Base-by-base conservation (phyloP, 2,888 invertebrate species). In the Apocheima hispidaria region DNA sequence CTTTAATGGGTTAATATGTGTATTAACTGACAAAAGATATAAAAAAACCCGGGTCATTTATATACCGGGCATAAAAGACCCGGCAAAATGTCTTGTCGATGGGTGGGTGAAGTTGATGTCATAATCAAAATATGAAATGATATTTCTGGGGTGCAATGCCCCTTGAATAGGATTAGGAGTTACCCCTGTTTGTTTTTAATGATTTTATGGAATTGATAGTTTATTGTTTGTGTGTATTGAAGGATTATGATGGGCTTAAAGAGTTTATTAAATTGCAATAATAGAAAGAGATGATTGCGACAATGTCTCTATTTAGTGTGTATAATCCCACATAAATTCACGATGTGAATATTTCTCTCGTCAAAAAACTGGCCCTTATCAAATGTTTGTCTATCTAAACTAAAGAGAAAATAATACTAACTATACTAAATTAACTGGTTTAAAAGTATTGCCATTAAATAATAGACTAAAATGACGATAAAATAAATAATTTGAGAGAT, bases 41-140 rank as follows among this genome's bases (percentile, higher is more conserved):
- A 89, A 88, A 90, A 90, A 88, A 81, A 63, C 68, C 72, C 65
- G 61, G 54, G 60, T 36, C 23, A 58, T 63, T 65, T 68, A 56
- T 66, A 61, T 60, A 52, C 43, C 1, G 9, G 52, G 16, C 20
- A 46, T 57, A 57, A 57, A 57, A 57, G 9, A 40, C 56, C 46
- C 23, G 44, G 36, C 36, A 10, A 33, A 33, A 43, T 41, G 23
- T 51, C 26, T 12, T 56, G 66, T 66, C 63, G 54, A 63, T 68
- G 72, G 69, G 80, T 83, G 84, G 84, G 83, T 79, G 89, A 87
- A 89, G 88, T 83, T 90, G 91, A 92, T 92, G 91, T 90, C 88
- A 88, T 90, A 90, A 92, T 92, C 90, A 89, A 92, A 92, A 92
- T 92, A 92, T 92, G 90, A 90, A 88, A 87, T 87, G 81, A 88